These are phyloP conservation scores for Drosophila affinis DNA, from an alignment of 2,888 invertebrate species.

Conservation along the genomic window DNA sequence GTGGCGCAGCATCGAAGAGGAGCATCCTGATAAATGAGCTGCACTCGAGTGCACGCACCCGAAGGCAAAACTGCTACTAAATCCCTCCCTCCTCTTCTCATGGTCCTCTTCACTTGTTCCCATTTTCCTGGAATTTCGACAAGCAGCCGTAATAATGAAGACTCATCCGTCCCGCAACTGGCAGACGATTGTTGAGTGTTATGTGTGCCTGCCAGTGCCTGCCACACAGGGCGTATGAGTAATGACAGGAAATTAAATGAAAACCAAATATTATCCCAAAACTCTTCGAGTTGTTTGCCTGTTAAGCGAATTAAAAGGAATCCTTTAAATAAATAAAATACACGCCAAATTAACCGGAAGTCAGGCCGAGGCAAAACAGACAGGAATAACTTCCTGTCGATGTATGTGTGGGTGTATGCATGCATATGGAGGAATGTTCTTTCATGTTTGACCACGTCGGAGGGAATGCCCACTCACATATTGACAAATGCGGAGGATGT, in stretches of 20 bases:
- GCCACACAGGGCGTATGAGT: slow-evolving; percentile 40
- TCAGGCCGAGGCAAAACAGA: background rate
- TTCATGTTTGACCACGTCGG: slow-evolving; percentile 58
- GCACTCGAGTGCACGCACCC: slow-evolving; percentile 50
- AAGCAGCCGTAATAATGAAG: slow-evolving; percentile 5
- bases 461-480: slow-evolving; percentile 51
- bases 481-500: slow-evolving; percentile 43
- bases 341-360: slow-evolving; percentile 3
- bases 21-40: slow-evolving; percentile 53
- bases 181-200: background rate
- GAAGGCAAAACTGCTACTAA: background rate
- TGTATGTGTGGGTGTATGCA: too few relatives aligned
- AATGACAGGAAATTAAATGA: slow-evolving; percentile 28
- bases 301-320: slow-evolving; percentile 10
- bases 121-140: background rate
- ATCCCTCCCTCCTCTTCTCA: too few relatives aligned
- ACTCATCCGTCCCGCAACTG: background rate
- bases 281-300: slow-evolving; percentile 11
- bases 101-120: too few relatives aligned
- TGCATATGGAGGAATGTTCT: slow-evolving; percentile 14
- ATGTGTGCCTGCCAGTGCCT: too few relatives aligned
- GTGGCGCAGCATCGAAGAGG: background rate
- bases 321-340: slow-evolving; percentile 6
- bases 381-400: background rate
- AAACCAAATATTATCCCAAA: slow-evolving; percentile 13